A percentile compares a stretch with the other conserved stretches of the same genome.
These are phyloP conservation scores for Urechis unicinctus DNA, from an alignment of 2,888 invertebrate species.

Conservation along the genomic window DNA sequence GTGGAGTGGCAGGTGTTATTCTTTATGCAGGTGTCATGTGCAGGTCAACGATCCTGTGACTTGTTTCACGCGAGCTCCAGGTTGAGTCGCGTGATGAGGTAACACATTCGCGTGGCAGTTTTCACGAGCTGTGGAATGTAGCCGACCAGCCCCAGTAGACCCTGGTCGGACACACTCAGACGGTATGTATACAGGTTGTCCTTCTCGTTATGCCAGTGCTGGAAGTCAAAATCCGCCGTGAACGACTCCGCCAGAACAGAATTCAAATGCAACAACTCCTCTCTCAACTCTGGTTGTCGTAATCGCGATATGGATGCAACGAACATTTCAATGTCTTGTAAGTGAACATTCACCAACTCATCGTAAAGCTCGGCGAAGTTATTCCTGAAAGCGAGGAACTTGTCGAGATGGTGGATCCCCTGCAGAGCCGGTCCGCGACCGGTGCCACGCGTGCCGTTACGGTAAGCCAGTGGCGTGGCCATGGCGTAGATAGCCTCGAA, in stretches of 20 bases:
- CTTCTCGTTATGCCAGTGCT: constrained; percentile 29
- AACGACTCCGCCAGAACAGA: constrained; percentile 21
- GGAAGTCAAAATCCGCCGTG: constrained; percentile 33
- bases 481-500: constrained; percentile 25
- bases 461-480: constrained; percentile 14
- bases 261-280: constrained; percentile 31
- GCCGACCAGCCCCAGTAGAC: constrained; percentile 33
- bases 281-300: constrained; percentile 31
- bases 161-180: constrained; percentile 30
- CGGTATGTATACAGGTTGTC: constrained; percentile 40
- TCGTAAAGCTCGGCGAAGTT: constrained; percentile 24
- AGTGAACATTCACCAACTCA: constrained; percentile 24
- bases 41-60: no score
- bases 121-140: constrained; percentile 36
- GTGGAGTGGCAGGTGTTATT: no score
- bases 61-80: no score
- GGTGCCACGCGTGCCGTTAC: no score
- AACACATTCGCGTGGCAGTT: constrained; percentile 27
- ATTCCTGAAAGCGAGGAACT: constrained; percentile 7
- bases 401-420: constrained; percentile 1
- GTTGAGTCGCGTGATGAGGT: no score
- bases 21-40: no score
- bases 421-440: background rate
- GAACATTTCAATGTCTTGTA: constrained; percentile 28
- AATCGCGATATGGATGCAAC: constrained; percentile 29